phyloP scores from a whole-genome alignment of 2,888 invertebrate species.

The Tricholauxania praeusta region DNA sequence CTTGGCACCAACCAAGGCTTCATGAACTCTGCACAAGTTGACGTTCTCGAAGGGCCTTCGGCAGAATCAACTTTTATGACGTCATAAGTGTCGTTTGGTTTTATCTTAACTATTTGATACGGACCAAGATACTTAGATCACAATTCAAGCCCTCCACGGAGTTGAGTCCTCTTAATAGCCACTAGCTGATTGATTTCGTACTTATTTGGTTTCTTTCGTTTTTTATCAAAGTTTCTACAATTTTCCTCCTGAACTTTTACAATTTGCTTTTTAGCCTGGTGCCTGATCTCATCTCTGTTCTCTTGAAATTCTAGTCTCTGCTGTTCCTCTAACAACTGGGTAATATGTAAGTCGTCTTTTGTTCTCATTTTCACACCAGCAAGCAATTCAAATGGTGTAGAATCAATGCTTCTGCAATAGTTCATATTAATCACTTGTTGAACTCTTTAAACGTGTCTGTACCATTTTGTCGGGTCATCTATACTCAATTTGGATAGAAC shows the following conservation, averaged over 20 bases:
- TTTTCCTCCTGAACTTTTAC: conserved; percentile 31
- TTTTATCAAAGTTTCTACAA: too few relatives aligned
- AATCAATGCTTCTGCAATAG: too few relatives aligned
- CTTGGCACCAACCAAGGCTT: background rate
- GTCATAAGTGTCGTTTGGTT: conserved; percentile 32
- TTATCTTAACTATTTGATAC: conserved; percentile 23
- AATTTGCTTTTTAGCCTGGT: conserved; percentile 31
- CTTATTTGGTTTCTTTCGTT: too few relatives aligned
- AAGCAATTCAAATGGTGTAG: too few relatives aligned
- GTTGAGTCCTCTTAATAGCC: conserved; percentile 36
- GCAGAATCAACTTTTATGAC: conserved; percentile 26
- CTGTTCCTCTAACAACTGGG: too few relatives aligned
- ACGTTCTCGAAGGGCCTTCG: conserved; percentile 29
- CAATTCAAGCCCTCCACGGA: conserved; percentile 34
- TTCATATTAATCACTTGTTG: too few relatives aligned
- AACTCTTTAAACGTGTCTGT: too few relatives aligned
- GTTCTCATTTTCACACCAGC: too few relatives aligned
- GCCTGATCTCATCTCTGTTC: too few relatives aligned
- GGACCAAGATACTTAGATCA: conserved; percentile 32
- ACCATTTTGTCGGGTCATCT: conserved; percentile 41
- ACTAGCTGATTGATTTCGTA: too few relatives aligned
- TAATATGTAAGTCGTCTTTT: too few relatives aligned
- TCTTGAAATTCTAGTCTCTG: too few relatives aligned
- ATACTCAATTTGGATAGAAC: conserved; percentile 38
- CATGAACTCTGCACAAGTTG: conserved; percentile 9